Conservation (phyloP, 2,888 invertebrate genomes). For the Rhogogaster chlorosoma region DNA sequence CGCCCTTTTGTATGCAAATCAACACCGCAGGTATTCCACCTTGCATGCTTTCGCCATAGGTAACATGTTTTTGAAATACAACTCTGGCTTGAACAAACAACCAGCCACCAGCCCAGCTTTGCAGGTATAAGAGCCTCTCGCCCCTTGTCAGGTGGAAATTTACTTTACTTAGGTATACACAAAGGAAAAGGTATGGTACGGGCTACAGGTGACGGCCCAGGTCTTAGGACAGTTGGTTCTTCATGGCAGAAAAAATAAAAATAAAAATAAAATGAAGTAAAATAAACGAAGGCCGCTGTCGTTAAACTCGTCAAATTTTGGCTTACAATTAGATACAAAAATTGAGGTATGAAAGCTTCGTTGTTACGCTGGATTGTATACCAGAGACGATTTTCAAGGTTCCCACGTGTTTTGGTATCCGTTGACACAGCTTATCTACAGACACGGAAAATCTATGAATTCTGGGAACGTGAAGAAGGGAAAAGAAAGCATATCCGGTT, state of each 20-base stretch:
- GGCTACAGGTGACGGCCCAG: conserved; percentile 24
- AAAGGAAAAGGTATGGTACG: conserved; percentile 4
- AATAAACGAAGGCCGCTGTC: not conserved
- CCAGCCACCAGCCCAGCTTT: not conserved
- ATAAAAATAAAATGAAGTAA: too few relatives aligned
- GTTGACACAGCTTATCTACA: not conserved
- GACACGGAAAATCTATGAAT: not conserved
- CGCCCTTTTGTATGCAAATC: conserved; percentile 20
- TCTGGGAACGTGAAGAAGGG: not conserved
- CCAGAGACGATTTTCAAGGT: not conserved
- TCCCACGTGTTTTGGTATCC: not conserved
- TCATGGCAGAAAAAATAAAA: not conserved
- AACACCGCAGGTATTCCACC: not conserved
- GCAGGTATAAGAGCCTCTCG: conserved; percentile 35
- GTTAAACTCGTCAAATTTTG: not conserved
- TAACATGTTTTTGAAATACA: conserved; percentile 34
- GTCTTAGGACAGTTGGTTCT: not conserved
- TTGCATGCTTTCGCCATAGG: not conserved
- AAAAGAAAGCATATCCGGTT: conserved; percentile 47
- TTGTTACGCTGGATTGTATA: not conserved
- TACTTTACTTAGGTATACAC: not conserved
- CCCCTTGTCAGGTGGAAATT: conserved; percentile 24
- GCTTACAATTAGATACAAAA: not conserved
- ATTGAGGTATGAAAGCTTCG: not conserved
- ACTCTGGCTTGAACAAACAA: conserved; percentile 32